Conservation (phyloP, 2,797 vertebrate genomes). For the Sebastes kiyomatsui region DNA sequence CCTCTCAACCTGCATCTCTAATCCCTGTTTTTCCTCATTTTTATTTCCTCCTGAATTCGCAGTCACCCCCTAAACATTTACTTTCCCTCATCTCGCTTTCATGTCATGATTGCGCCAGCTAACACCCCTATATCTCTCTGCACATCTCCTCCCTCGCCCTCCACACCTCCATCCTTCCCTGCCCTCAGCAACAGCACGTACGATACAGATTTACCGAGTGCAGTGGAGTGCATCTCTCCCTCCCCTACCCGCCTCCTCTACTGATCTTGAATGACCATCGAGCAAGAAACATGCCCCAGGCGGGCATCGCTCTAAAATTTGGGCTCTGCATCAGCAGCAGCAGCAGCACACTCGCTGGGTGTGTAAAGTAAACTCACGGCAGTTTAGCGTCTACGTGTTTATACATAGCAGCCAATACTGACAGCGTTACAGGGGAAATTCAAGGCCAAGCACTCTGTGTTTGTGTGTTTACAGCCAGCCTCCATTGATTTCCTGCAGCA, state of each 20-base stretch:
- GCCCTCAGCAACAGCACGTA: slow-evolving; percentile 9
- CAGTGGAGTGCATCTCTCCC: background rate
- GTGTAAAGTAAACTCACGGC: background rate
- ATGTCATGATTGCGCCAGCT: background rate
- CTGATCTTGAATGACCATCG: slow-evolving; percentile 36
- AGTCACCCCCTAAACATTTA: background rate
- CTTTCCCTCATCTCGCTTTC: slow-evolving; percentile 13
- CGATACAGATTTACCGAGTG: slow-evolving; percentile 26
- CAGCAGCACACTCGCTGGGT: background rate
- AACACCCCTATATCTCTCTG: background rate
- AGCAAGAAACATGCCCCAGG: background rate
- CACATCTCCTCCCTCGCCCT: slow-evolving; percentile 1
- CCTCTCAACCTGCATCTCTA: slow-evolving; percentile 19
- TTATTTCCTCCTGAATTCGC: background rate
- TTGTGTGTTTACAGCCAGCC: slow-evolving; percentile 32
- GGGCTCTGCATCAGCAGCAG: slow-evolving; percentile 8
- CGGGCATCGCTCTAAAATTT: background rate
- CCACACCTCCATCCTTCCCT: background rate
- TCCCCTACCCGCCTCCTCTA: background rate
- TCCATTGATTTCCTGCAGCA: slow-evolving; percentile 53
- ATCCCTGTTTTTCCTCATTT: slow-evolving; percentile 3
- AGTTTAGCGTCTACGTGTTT: slow-evolving; percentile 3
- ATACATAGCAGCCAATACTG: background rate
- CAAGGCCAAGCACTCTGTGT: slow-evolving; percentile 23
- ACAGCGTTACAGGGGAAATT: background rate